Conservation (phyloP, 2,797 vertebrate genomes). For the Saxicola maurus region DNA sequence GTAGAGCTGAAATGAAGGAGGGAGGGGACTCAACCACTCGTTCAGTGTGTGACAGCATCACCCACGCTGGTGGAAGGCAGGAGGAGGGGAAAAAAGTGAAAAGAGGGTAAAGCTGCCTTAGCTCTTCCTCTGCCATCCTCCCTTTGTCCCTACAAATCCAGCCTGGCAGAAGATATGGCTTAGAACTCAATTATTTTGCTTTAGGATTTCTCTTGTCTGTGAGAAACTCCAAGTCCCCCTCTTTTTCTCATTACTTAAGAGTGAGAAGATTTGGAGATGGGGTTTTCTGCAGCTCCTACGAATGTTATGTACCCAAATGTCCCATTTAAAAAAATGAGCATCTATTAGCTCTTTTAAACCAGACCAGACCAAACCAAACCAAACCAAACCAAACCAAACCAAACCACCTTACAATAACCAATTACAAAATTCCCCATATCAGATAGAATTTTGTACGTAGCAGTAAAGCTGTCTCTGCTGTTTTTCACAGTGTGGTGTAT, state of each 20-base stretch:
- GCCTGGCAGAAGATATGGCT: not conserved
- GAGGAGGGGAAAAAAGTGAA: not conserved
- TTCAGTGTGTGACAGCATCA: not conserved
- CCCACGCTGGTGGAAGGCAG: accelerated
- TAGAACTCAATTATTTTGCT: not conserved
- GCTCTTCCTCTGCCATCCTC: not conserved
- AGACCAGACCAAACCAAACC: no score
- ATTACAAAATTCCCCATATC: not conserved
- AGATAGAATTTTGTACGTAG: not conserved
- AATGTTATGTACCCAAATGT: not conserved
- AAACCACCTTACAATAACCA: not conserved
- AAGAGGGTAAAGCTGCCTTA: not conserved
- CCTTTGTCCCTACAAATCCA: not conserved
- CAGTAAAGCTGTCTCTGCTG: not conserved
- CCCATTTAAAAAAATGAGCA: not conserved
- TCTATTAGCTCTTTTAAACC: not conserved
- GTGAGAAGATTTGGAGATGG: not conserved
- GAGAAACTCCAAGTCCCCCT: not conserved
- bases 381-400: no score
- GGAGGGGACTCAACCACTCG: not conserved
- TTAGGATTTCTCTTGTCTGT: not conserved
- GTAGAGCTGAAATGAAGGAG: not conserved
- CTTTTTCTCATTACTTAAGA: not conserved
- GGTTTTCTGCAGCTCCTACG: not conserved
- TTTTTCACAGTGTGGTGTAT: not conserved